Evolutionary conservation across 2,797 vertebrate genomes (phyloP), one percentile per base, ranked within the genome.

Genomic region (Pseudocheirus occidentalis): DNA sequence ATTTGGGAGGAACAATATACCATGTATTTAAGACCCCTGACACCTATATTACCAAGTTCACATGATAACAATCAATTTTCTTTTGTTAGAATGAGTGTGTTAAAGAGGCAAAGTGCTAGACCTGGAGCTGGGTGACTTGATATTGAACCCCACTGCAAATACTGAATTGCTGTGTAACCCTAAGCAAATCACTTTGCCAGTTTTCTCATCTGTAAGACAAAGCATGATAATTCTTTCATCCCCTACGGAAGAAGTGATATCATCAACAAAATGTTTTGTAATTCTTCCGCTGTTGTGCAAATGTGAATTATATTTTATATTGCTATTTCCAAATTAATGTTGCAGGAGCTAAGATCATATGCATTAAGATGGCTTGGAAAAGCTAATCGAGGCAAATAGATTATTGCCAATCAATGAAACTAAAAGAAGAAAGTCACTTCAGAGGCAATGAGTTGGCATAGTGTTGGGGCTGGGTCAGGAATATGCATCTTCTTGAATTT

Each of bases 1-100:
- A 95, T 66, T 92, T 89, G 46, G 90, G 94, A 96, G n/a, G 81
- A 89, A 95, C 58, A 46, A 54, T 91, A 7, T 58, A 58, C 92
- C 24, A 59, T 4, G 54, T 52, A 52, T 81, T 46, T 81, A 46
- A 81, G 40, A 12, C 4, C n/a, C 40, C 73, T 10, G 18, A 6
- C 40, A 81, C 0, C 18, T 81, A 46, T 46, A 81, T 81, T 46
- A 27, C 46, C 40, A 81, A 46, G 21, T 81, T 81, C 29, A 81
- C 2, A 46, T 46, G n/a, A 46, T 46, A 46, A 46, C 73, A 81
- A 10, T 46, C 18, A 81, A 46, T 81, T 81, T 46, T 81, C 13
- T 40, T 81, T 24, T 24, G 21, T 24, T 81, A 10, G 2, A 46
- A 18, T 2, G 21, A 81, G 18, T 81, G 9, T 18, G 6, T 18